A percentile compares a stretch with the other conserved stretches of the same genome.
Conservation (phyloP, 2,797 vertebrate species). For the Knipowitschia caucasica region DNA sequence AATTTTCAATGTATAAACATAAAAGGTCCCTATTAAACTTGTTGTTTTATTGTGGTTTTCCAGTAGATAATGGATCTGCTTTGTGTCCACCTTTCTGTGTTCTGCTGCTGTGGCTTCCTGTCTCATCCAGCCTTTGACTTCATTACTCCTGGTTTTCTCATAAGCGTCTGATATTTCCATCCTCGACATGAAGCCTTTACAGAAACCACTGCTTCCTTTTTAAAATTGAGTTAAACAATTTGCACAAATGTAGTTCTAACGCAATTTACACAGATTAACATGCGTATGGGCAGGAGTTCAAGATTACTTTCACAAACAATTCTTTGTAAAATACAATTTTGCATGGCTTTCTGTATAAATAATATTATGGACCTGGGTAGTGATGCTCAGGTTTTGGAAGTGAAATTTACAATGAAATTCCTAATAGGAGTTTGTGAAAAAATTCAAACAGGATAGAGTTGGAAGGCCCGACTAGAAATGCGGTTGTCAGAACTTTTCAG, state of each 20-base stretch:
- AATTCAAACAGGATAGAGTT: no score
- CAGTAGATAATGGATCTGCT: conserved; percentile 42
- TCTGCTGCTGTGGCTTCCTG: conserved; percentile 23
- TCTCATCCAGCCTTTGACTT: conserved; percentile 18
- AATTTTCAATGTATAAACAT: no score
- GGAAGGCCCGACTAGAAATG: no score
- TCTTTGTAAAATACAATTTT: neutral
- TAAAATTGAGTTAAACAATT: conserved; percentile 10
- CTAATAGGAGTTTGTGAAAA: no score
- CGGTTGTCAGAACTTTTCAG: no score
- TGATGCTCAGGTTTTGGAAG: no score
- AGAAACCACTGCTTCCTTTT: conserved; percentile 11
- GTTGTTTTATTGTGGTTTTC: neutral
- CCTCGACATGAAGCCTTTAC: conserved; percentile 10
- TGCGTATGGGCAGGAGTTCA: conserved; percentile 20
- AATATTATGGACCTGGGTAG: no score
- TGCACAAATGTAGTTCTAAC: conserved; percentile 9
- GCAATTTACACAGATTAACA: conserved; percentile 13
- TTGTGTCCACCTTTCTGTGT: conserved; percentile 58
- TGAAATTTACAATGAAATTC: no score
- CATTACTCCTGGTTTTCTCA: conserved; percentile 32
- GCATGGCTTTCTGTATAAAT: no score
- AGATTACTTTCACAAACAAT: conserved; percentile 16
- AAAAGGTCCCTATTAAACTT: neutral
- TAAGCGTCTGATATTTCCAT: conserved; percentile 16